Percentiles rank a stretch among this genome's conserved stretches.
Evolutionary conservation across 2,797 vertebrate genomes (phyloP).

Genomic region (Sebastes reedi): DNA sequence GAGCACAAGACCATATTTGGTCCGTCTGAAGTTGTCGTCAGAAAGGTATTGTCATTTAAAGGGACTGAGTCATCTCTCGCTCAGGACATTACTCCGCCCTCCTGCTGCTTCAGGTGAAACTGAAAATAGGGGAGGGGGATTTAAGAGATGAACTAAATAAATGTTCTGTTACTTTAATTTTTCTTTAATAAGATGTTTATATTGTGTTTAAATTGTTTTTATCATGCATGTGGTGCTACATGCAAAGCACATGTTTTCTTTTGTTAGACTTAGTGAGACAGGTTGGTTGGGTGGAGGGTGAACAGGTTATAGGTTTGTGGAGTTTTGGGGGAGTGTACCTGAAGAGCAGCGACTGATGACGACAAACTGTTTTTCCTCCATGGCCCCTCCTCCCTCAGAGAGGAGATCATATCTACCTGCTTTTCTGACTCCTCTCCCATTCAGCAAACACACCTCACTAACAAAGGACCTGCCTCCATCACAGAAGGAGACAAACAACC

Average conservation of each 20-base stretch:
- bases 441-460: slow-evolving; percentile 19
- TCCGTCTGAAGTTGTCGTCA: not conserved
- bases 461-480: not conserved
- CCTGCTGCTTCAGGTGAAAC: slow-evolving; percentile 41
- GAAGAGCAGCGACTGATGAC: slow-evolving; percentile 25
- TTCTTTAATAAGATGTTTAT: not conserved
- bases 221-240: not conserved
- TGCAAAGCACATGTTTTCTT: not conserved
- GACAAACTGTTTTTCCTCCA: not conserved
- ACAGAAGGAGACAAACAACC: slow-evolving; percentile 16
- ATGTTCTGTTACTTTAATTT: not conserved
- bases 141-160: not conserved
- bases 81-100: slow-evolving; percentile 6
- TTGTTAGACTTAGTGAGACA: not conserved
- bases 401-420: slow-evolving; percentile 42
- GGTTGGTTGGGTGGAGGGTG: not conserved
- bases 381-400: slow-evolving; percentile 44
- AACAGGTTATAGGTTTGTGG: slow-evolving; percentile 26
- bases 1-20: slow-evolving; percentile 63
- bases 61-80: slow-evolving; percentile 24
- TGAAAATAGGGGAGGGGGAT: not conserved
- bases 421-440: slow-evolving; percentile 24
- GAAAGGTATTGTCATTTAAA: slow-evolving; percentile 16
- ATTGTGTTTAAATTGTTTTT: not conserved
- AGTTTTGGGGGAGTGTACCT: slow-evolving; percentile 22